A percentile compares a stretch with the other conserved stretches of the same genome.
Evolutionary conservation across 2,797 vertebrate genomes (phyloP).

Genomic region (Menidia menidia): DNA sequence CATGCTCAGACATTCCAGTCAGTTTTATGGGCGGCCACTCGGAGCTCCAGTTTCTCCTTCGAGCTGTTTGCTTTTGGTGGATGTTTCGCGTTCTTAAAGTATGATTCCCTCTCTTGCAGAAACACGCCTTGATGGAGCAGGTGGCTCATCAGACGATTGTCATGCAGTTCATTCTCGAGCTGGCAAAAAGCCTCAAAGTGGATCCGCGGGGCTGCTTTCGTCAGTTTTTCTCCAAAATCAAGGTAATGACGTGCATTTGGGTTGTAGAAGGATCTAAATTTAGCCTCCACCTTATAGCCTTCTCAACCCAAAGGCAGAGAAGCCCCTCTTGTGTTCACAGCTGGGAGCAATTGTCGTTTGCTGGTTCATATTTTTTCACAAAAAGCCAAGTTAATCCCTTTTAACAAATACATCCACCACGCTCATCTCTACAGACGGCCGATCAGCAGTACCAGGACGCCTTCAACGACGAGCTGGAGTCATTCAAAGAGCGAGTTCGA

Average conservation of each 20-base stretch:
- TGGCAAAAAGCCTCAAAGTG: conserved; percentile 94
- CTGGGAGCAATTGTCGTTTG: too few relatives aligned
- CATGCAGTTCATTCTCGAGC: conserved; percentile 96
- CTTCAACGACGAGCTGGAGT: conserved; percentile 92
- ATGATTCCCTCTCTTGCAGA: conserved; percentile 75
- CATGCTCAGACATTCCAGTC: background rate
- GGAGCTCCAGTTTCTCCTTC: background rate
- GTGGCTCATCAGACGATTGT: conserved; percentile 98
- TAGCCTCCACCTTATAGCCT: too few relatives aligned
- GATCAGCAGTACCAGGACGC: conserved; percentile 97
- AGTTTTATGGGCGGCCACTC: background rate
- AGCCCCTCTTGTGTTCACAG: too few relatives aligned
- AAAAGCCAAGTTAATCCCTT: background rate
- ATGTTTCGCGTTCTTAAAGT: background rate
- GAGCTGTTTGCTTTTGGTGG: background rate
- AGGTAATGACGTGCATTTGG: conserved; percentile 78
- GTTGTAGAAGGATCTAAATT: background rate
- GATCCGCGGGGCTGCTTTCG: conserved; percentile 94
- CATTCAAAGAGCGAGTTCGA: conserved; percentile 91
- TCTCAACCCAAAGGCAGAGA: background rate
- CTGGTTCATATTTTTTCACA: too few relatives aligned
- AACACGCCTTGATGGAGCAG: conserved; percentile 94
- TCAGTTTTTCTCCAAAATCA: conserved; percentile 95
- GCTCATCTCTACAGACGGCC: conserved; percentile 82
- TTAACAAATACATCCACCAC: background rate